Percentiles rank a stretch among this genome's conserved stretches.
These are phyloP conservation scores for Molorchus minor DNA, from an alignment of 2,888 invertebrate species.

Conservation along the genomic window DNA sequence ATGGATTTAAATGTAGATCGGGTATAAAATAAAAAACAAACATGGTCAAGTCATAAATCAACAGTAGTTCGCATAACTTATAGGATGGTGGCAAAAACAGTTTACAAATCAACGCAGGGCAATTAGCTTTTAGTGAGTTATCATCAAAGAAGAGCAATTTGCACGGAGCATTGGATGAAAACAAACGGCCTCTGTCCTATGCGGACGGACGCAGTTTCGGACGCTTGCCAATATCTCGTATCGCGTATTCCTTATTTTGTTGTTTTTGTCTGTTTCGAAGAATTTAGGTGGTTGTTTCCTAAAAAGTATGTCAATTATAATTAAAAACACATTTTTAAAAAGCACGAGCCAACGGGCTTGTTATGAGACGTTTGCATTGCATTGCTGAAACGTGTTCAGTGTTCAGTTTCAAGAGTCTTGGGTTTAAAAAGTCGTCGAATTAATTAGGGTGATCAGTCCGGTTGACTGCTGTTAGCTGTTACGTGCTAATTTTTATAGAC, in stretches of 20 bases:
- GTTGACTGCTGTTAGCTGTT: too few relatives aligned
- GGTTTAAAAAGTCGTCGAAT: too few relatives aligned
- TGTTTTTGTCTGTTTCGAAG: slow-evolving; percentile 39
- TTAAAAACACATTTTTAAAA: slow-evolving; percentile 29
- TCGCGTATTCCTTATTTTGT: slow-evolving; percentile 35
- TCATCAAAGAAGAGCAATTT: slow-evolving; percentile 63
- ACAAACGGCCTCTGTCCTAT: slow-evolving; percentile 53
- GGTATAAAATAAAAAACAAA: slow-evolving; percentile 38
- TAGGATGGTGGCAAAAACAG: slow-evolving; percentile 51
- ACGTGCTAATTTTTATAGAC: too few relatives aligned
- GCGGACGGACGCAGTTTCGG: slow-evolving; percentile 52
- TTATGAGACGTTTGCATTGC: slow-evolving; percentile 1
- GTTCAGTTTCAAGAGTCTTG: too few relatives aligned
- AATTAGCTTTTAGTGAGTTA: slow-evolving; percentile 60
- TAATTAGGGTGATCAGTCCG: too few relatives aligned
- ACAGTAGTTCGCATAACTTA: slow-evolving; percentile 43
- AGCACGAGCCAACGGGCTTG: slow-evolving; percentile 26
- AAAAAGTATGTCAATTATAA: slow-evolving; percentile 44
- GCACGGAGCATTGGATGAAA: slow-evolving; percentile 60
- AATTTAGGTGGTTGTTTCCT: slow-evolving; percentile 34
- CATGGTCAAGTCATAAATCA: slow-evolving; percentile 44
- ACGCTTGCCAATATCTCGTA: slow-evolving; percentile 50
- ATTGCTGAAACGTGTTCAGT: too few relatives aligned
- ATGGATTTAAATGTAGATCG: slow-evolving; percentile 32
- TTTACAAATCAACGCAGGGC: slow-evolving; percentile 60